phyloP scores from a whole-genome alignment of 2,888 invertebrate species.

The Hedya salicella region DNA sequence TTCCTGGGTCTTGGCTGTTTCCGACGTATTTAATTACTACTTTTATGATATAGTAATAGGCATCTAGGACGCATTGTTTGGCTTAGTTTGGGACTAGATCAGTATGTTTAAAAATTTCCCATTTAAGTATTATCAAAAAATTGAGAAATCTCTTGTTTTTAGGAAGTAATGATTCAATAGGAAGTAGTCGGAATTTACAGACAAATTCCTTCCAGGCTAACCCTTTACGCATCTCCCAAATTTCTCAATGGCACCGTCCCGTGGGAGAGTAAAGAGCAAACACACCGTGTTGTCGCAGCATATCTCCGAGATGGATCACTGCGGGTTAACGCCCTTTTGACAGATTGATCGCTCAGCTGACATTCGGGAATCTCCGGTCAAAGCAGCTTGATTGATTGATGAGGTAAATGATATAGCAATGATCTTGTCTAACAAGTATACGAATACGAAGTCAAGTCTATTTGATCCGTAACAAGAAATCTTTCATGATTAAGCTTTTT shows the following conservation, averaged over 20 bases:
- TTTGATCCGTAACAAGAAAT: not conserved
- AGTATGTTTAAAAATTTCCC: too few species aligned
- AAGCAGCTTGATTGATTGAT: constrained; percentile 31
- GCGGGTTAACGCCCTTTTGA: constrained; percentile 33
- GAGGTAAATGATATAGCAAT: constrained; percentile 32
- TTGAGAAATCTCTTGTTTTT: too few species aligned
- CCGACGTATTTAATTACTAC: too few species aligned
- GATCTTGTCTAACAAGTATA: constrained; percentile 12
- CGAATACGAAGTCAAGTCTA: not conserved
- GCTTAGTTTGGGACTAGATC: too few species aligned
- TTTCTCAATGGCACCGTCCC: constrained; percentile 28
- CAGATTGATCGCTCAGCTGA: constrained; percentile 33
- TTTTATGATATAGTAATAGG: too few species aligned
- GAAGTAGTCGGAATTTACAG: not conserved
- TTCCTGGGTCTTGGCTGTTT: too few species aligned
- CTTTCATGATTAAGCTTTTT: not conserved
- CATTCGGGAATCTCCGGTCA: constrained; percentile 31
- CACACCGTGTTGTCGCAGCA: constrained; percentile 32
- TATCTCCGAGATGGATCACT: constrained; percentile 33
- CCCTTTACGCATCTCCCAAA: constrained; percentile 15
- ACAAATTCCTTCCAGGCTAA: not conserved
- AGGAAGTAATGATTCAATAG: too few species aligned
- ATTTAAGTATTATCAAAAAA: too few species aligned
- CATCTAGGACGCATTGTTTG: too few species aligned
- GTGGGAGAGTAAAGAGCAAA: constrained; percentile 33